Conservation (phyloP, 2,797 vertebrate genomes). For the Gambelia wislizenii region DNA sequence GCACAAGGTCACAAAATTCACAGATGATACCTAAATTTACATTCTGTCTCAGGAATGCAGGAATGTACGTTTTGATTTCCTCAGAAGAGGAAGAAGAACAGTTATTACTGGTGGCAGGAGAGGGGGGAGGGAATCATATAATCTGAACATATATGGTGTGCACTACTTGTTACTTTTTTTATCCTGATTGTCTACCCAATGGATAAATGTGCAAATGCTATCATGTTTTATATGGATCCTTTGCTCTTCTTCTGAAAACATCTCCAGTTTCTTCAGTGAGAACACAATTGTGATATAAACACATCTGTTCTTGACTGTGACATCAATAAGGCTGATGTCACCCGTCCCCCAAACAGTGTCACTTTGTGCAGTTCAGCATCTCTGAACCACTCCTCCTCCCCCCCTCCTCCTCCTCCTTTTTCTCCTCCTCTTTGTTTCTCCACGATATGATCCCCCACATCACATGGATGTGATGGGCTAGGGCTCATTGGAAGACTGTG, state of each 20-base stretch:
- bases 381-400: too few relatives aligned
- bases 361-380: too few relatives aligned
- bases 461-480: too few relatives aligned
- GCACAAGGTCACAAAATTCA: constrained; percentile 12
- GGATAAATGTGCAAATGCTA: background rate
- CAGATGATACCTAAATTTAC: constrained; percentile 17
- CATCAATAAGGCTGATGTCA: too few relatives aligned
- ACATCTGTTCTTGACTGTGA: too few relatives aligned
- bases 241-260: background rate
- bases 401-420: too few relatives aligned
- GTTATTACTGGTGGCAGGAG: constrained; percentile 31
- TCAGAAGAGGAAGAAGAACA: constrained; percentile 16
- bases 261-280: too few relatives aligned
- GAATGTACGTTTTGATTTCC: constrained; percentile 15
- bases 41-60: constrained; percentile 34
- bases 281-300: too few relatives aligned
- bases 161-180: background rate
- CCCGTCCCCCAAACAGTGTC: too few relatives aligned
- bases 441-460: too few relatives aligned
- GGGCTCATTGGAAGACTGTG: too few relatives aligned
- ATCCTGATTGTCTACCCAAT: background rate
- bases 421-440: too few relatives aligned
- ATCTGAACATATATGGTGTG: background rate
- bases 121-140: constrained; percentile 21
- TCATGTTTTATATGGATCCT: background rate